phyloP scores from a whole-genome alignment of 2,113 vertebrate species.

The Centrocercus urophasianus region DNA sequence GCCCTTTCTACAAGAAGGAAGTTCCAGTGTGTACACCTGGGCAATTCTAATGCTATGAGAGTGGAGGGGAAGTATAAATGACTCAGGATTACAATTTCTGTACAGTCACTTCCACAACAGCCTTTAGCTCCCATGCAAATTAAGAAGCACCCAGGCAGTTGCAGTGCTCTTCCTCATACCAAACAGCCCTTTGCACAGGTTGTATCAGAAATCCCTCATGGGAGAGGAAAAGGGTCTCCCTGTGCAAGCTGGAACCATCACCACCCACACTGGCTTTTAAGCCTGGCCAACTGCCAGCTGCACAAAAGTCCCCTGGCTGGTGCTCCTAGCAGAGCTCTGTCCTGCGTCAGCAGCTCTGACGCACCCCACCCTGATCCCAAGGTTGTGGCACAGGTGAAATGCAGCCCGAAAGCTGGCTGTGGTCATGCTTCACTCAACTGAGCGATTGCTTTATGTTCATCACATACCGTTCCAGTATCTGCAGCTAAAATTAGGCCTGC shows the following conservation, averaged over 20 bases:
- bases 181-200: not conserved
- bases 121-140: constrained; percentile 46
- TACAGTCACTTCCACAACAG: constrained; percentile 59
- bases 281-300: not conserved
- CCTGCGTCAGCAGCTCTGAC: not conserved
- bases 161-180: not conserved
- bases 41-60: not conserved
- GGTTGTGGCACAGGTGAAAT: not conserved
- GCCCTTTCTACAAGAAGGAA: constrained; percentile 21
- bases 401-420: not conserved
- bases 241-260: not conserved
- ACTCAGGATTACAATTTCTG: constrained; percentile 54
- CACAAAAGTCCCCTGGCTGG: not conserved
- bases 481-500: not conserved
- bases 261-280: not conserved
- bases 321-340: not conserved
- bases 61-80: constrained; percentile 36
- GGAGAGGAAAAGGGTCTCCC: not conserved
- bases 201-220: not conserved
- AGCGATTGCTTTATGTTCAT: rapidly evolving
- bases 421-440: not conserved
- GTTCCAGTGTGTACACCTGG: not conserved
- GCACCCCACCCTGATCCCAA: not conserved
- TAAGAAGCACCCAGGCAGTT: not conserved
- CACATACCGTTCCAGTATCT: not conserved